Base-by-base conservation (phyloP, 2,888 invertebrate species). In the Ormia ochracea region DNA sequence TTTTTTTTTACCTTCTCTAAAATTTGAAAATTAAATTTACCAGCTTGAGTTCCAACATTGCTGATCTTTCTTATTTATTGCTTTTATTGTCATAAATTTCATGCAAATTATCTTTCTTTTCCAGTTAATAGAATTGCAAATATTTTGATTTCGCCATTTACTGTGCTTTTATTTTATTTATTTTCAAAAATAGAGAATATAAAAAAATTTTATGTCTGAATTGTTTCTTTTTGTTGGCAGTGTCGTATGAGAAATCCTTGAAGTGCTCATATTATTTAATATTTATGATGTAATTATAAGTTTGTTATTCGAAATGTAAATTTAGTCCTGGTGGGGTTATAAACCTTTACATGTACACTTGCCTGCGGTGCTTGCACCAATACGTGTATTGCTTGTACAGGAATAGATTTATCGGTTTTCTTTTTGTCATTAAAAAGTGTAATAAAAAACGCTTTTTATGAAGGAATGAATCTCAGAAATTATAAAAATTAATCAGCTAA, bases 271-370 rank as follows among this genome's bases (percentile, higher is more conserved):
- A 41, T 48, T 59, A 70, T 59, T 59, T 70, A 70, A 59, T 59
- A 59, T 59, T 59, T 59, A 70, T 41, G 38, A 36, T 26, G 26
- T 48, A 58, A 36, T 58, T 69, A 58, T 69, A 69, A 48, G 58
- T 58, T 48, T 56, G 12, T 45, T 19, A 5, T 10, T 36, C 9
- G 4, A n/a, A 56, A 21, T 36, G 7, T 9, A 52, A 52, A 17
- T 9, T 17, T 3, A 52, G 14, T n/a, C 21, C 5, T 36, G n/a
- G 56, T 7, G 21, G n/a, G 12, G 23, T 36, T 56, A 21, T 56
- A 56, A 56, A 1, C 33, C 19, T 21, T 4, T 28, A 14, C 28
- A 52, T 10, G 19, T n/a, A 28, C 9, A 52, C 3, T 48, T n/a
- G 9, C 48, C 5, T 48, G 4, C 10, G 1, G 1, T 17, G 4